Evolutionary conservation across 1,140 invertebrate species (phyloP), one percentile per base, ranked within the genome.

Genomic region (Rhysida immarginata): DNA sequence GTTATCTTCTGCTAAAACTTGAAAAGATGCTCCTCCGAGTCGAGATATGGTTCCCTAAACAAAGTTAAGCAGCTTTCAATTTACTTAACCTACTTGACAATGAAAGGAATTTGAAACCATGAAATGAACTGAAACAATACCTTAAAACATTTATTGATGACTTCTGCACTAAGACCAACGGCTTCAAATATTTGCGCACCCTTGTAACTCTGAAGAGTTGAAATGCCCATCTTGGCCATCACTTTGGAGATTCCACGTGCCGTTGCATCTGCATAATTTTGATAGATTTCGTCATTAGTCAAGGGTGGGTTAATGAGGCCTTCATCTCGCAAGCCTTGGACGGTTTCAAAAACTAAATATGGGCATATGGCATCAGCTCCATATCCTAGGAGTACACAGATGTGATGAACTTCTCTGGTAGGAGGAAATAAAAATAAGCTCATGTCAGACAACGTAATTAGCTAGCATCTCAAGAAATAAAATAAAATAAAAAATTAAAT

Each of bases 151-250:
- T 89, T 88, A 49, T 96, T 82, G 50, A 99, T 82, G 0, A 99
- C 86, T 69, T 97, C 91, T 59, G 86, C 78, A 42, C 84, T 81
- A 5, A 99, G 70, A 14, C 96, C 96, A 24, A 99, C 92, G 23
- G 94, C 94, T 74, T 99, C 96, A 69, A 99, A 99, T 61, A 99
- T 99, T 74, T 99, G 96, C 2, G 96, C 96, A 61, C 93, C 90
- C 75, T 98, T 98, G 71, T 99, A 99, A n/a, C 92, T 96, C 68
- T 99, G 95, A 18, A 99, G 72, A 0, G 95, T 99, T 43, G 92
- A 96, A 65, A 99, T 99, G 41, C 96, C 96, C 96, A 99, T 99
- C 73, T 99, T 99, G 1, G 96, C 95, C 96, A 99, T 99, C 0
- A 97, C 81, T 69, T 91, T 90, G 1, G 85, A 78, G 55, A 90